Base-by-base conservation (phyloP, 2,797 vertebrate genomes). In the Tauraco hartlaubi region DNA sequence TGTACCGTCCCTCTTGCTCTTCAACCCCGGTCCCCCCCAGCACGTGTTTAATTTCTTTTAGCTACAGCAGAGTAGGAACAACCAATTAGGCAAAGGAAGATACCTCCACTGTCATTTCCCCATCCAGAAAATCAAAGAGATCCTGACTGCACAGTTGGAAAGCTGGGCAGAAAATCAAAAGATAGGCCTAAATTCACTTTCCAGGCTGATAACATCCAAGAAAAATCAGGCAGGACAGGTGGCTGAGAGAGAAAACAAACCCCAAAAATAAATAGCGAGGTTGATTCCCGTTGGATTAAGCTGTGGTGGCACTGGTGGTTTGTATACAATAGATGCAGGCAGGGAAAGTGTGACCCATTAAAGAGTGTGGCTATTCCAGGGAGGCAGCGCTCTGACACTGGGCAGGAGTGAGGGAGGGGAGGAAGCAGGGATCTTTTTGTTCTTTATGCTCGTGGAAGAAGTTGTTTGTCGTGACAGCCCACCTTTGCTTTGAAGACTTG, bases 81-180 rank as follows among this genome's bases (percentile, higher is more conserved):
- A 33, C 29, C 20, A 69, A 11, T 61, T 9, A n/a, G 25, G 16
- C 28, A 79, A 73, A 71, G 18, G 20, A 72, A 66, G 54, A 44
- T n/a, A 52, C 4, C 12, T 85, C 22, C 39, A 73, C 59, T 20
- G 79, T 6, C 12, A 37, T 87, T 41, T 63, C 7, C 28, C 31
- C 13, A 3, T 25, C 12, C 3, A 6, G 14, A 59, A 71, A 84
- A 78, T n/a, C 69, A 28, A 82, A 35, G 63, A 55, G 28, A 28
- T 35, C 1, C 1, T 31, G 72, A 59, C 7, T 15, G 9, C 0
- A 1, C 41, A 64, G 41, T 1, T 28, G 33, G 26, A 77, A 90
- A 43, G 17, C 35, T 35, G 23, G 41, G 26, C 33, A 92, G 54
- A 81, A 88, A 72, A 81, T 55, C 7, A 48, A 83, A 71, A 31